These are phyloP conservation scores for Aphidius gifuensis DNA, from an alignment of 1,140 invertebrate species.

Conservation along the genomic window DNA sequence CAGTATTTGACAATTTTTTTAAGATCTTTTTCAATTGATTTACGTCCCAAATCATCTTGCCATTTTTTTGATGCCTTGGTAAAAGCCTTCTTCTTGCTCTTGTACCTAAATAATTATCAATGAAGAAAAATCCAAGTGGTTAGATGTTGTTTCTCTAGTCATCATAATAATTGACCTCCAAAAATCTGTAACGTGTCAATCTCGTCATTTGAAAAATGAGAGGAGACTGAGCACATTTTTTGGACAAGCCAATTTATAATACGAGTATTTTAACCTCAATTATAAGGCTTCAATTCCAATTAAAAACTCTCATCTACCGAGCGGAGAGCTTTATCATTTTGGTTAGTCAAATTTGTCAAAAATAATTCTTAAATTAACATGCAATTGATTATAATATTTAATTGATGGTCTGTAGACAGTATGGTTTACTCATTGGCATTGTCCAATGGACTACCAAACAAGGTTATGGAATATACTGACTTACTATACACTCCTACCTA, in stretches of 20 bases:
- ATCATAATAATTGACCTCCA: not conserved
- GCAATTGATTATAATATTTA: too few relatives aligned
- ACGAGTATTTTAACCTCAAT: conserved; percentile 18
- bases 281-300: conserved; percentile 30
- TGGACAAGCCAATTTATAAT: conserved; percentile 26
- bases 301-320: conserved; percentile 41
- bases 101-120: conserved; percentile 75
- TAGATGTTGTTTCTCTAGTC: conserved; percentile 8
- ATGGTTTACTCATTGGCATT: too few relatives aligned
- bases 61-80: conserved; percentile 98
- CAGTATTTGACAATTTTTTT: conserved; percentile 98
- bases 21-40: conserved; percentile 95
- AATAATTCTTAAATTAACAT: too few relatives aligned
- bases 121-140: conserved; percentile 35
- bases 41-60: conserved; percentile 93
- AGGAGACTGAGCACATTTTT: conserved; percentile 39
- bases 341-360: not conserved
- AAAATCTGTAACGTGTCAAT: conserved; percentile 35
- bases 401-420: too few relatives aligned
- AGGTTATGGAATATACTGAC: too few relatives aligned
- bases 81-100: conserved; percentile 99
- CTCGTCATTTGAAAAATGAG: conserved; percentile 39
- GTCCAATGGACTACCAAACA: too few relatives aligned
- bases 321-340: conserved; percentile 39
- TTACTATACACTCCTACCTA: too few relatives aligned